A percentile compares a stretch with the other conserved stretches of the same genome.
phyloP scores from a whole-genome alignment of 2,888 invertebrate genomes.

The Auanema freiburgensis region DNA sequence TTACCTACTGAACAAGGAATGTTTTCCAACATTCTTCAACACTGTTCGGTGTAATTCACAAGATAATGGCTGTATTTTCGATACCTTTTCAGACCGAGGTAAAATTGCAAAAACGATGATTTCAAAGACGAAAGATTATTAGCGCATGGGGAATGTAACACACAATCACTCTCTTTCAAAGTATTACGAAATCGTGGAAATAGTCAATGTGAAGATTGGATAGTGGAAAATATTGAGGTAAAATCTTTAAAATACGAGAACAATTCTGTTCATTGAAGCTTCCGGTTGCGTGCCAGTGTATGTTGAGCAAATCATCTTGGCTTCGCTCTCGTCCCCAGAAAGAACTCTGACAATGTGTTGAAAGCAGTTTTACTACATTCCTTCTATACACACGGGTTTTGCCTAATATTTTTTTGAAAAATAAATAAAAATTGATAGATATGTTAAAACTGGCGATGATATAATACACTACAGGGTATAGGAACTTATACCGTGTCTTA shows the following conservation, averaged over 20 bases:
- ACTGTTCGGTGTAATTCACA: constrained; percentile 52
- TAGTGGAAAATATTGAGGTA: constrained; percentile 42
- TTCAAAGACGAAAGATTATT: constrained; percentile 2
- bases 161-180: constrained; percentile 48
- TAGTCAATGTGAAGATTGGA: constrained; percentile 53
- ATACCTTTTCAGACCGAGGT: constrained; percentile 48
- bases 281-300: constrained; percentile 58
- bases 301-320: constrained; percentile 47
- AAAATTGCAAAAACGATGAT: constrained; percentile 6
- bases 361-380: background rate
- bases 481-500: too few relatives aligned
- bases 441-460: background rate
- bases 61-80: constrained; percentile 54
- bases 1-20: constrained; percentile 44
- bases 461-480: too few relatives aligned
- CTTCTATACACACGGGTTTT: background rate
- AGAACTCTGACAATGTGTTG: constrained; percentile 16
- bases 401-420: constrained; percentile 5
- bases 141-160: constrained; percentile 55
- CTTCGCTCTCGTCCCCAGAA: constrained; percentile 32
- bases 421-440: constrained; percentile 12
- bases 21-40: constrained; percentile 59
- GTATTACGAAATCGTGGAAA: constrained; percentile 49
- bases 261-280: constrained; percentile 32
- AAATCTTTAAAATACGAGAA: background rate